phyloP scores from a whole-genome alignment of 2,797 vertebrate genomes.

The Perodicticus potto region DNA sequence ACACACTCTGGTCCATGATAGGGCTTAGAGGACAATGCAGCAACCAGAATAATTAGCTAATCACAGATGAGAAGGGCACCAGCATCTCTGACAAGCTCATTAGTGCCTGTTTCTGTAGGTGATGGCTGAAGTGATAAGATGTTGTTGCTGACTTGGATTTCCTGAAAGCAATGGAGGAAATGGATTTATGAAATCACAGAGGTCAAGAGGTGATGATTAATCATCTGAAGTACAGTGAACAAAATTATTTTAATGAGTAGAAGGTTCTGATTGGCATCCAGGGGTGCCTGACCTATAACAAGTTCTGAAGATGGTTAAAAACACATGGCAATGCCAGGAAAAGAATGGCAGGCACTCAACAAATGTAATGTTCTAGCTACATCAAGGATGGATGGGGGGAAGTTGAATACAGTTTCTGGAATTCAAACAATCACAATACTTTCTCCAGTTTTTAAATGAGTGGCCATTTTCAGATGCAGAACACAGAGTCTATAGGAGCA shows the following conservation, averaged over 20 bases:
- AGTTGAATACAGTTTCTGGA: background rate
- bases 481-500: background rate
- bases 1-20: background rate
- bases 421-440: constrained; percentile 14
- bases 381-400: background rate
- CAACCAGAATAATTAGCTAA: background rate
- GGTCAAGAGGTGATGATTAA: constrained; percentile 16
- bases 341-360: background rate
- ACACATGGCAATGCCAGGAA: background rate
- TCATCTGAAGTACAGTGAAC: constrained; percentile 15
- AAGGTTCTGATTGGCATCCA: constrained; percentile 34
- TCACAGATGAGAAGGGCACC: background rate
- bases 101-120: background rate
- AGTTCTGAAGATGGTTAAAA: background rate
- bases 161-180: background rate
- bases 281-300: constrained; percentile 8
- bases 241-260: constrained; percentile 57
- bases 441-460: background rate
- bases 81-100: background rate
- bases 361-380: background rate
- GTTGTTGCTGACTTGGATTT: background rate
- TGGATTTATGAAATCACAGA: background rate
- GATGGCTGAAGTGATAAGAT: background rate
- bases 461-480: background rate
- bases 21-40: background rate